Percentiles rank a stretch among this genome's conserved stretches.
Evolutionary conservation across 2,797 vertebrate genomes (phyloP).

Genomic region (Esox lucius): DNA sequence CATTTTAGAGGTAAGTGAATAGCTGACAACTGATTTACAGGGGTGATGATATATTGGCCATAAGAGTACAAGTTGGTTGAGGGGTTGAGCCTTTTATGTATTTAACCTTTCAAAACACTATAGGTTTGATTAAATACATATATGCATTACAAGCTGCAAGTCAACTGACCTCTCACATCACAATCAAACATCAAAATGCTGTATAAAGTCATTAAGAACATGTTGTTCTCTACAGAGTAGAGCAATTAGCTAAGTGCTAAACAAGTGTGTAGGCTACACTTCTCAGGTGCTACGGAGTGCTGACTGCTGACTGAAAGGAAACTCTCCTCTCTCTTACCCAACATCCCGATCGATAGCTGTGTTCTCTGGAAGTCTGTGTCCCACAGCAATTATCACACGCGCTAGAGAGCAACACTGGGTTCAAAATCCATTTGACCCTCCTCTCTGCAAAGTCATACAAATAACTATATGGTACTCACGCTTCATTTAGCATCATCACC

Average conservation of each 20-base stretch:
- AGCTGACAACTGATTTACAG: too few species aligned
- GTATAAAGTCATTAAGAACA: not conserved
- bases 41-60: too few species aligned
- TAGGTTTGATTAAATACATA: too few species aligned
- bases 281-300: constrained; percentile 6
- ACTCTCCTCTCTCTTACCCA: constrained; percentile 29
- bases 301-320: constrained; percentile 40
- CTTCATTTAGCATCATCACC: constrained; percentile 7
- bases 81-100: too few species aligned
- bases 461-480: constrained; percentile 25
- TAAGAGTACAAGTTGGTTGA: too few species aligned
- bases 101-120: too few species aligned
- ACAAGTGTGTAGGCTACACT: not conserved
- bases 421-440: constrained; percentile 15
- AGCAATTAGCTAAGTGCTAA: constrained; percentile 3
- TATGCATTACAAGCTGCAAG: not conserved
- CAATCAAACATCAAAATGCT: not conserved
- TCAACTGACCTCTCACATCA: not conserved
- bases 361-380: constrained; percentile 32
- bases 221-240: not conserved
- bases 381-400: constrained; percentile 34
- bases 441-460: constrained; percentile 53
- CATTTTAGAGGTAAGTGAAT: too few species aligned
- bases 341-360: constrained; percentile 35
- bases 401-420: constrained; percentile 4